Base-by-base conservation (phyloP, 2,888 invertebrate species). In the Cactoblastis cactorum region DNA sequence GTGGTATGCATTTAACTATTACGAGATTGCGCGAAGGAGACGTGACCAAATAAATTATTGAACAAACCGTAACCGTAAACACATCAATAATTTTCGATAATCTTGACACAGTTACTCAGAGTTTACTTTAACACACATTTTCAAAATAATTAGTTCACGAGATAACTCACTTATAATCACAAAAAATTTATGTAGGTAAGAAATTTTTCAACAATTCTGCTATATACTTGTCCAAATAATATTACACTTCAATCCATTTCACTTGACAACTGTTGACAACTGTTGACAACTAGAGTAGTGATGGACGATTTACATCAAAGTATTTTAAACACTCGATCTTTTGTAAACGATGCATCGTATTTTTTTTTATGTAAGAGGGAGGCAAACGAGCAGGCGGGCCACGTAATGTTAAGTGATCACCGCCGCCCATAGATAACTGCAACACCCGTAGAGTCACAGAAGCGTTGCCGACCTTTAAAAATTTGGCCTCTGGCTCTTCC, bases 1-100 rank as follows among this genome's bases (percentile, higher is more conserved):
- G 3, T 8, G 28, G 8, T 1, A 6, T 9, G 8, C 8, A 28
- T 4, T 4, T 17, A 15, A 37, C 14, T 6, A 37, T 37, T 33
- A 50, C 33, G 52, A 53, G 53, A 54, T 55, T 59, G 55, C 58
- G 56, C 57, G 54, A 69, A 70, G 61, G 52, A 79, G 71, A 76
- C 72, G 71, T 82, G 77, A 83, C 74, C 70, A 77, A 74, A 72
- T 68, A 74, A 48, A 67, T 67, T 67, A 63, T 62, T 61, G 63
- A 71, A 83, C 79, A 73, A 71, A 81, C 81, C 80, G 77, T 82
- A 81, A 81, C 80, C 80, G 77, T 82, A 80, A 81, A 81, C 76
- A 81, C 83, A 80, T 78, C 63, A 80, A 82, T 72, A 74, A 65
- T 69, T 70, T 64, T 55, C 74, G 74, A 69, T 59, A 49, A 60